Base-by-base conservation (phyloP, 1,140 invertebrate species). In the Drosophila trapezifrons region DNA sequence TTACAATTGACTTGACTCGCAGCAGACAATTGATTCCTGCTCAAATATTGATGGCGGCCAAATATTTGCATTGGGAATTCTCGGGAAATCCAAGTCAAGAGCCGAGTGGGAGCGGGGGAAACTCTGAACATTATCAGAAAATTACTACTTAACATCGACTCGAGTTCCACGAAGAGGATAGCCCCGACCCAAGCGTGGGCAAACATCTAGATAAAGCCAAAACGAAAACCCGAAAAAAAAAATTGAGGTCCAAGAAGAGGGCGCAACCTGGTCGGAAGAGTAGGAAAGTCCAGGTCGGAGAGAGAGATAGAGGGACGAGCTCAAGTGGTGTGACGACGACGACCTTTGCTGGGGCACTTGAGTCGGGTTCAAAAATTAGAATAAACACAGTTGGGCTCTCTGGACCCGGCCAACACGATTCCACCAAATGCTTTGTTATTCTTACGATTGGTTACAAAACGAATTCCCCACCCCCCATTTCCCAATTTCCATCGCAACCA, bases 291-390 rank as follows among this genome's bases (percentile, higher is more conserved):
- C 29, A 52, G 17, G 49, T 35, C 29, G 29, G 51, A 52, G 10
- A 40, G 29, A 72, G 38, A 40, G 13, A 49, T 37, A 27, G 49
- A 56, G 12, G 22, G 22, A 32, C 27, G 51, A 47, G 63, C 70
- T 89, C 84, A 89, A 89, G 84, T 89, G 84, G 65, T 89, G 84
- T 72, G 84, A 89, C 83, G 66, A 78, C 58, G 60, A 80, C 83
- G 83, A 89, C 83, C 84, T 87, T 86, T 86, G 67, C 70, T 35
- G 38, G 40, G 58, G 52, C 72, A 90, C 87, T 90, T 90, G 80
- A 90, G 80, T 59, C 78, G 89, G 87, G 80, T 91, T 89, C 81
- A 81, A 90, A 79, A 91, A 90, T 90, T 90, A 90, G 89, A 90
- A 90, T 90, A 90, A 89, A 90, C 77, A 90, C 52, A 72, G 85